phyloP scores from a whole-genome alignment of 2,888 invertebrate genomes.

The Epinotia ramella region DNA sequence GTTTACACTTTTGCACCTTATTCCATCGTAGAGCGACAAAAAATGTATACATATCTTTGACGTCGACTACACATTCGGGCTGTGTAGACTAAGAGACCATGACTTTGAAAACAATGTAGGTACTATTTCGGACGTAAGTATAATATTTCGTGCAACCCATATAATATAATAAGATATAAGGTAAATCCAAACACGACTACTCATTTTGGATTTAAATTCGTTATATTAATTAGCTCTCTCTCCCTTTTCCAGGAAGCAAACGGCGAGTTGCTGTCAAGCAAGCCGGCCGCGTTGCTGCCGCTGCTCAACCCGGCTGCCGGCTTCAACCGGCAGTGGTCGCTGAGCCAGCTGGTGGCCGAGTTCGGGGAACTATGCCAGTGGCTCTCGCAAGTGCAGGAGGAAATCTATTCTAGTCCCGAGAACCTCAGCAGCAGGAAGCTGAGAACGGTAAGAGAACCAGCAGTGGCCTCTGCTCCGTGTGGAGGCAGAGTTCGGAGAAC shows the following conservation, averaged over 20 bases:
- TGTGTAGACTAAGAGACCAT: too few relatives aligned
- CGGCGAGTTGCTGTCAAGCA: constrained; percentile 89
- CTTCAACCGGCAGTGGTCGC: constrained; percentile 88
- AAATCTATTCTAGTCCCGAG: constrained; percentile 90
- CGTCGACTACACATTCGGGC: too few relatives aligned
- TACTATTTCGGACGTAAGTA: too few relatives aligned
- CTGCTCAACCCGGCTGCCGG: constrained; percentile 71
- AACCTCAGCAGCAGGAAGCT: constrained; percentile 88
- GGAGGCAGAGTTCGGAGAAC: constrained; percentile 91
- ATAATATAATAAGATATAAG: too few relatives aligned
- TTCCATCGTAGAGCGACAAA: too few relatives aligned
- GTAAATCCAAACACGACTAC: too few relatives aligned
- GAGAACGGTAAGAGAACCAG: constrained; percentile 87
- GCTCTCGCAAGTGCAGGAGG: constrained; percentile 91
- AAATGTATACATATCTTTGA: too few relatives aligned
- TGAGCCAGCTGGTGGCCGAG: constrained; percentile 90
- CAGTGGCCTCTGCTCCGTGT: constrained; percentile 91
- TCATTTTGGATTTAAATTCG: not conserved
- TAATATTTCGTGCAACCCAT: too few relatives aligned
- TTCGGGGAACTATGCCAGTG: constrained; percentile 93
- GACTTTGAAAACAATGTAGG: too few relatives aligned
- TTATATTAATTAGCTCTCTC: not conserved
- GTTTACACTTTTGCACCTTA: too few relatives aligned
- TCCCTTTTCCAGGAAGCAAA: constrained; percentile 88
- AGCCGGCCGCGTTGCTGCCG: constrained; percentile 77